Conservation (phyloP, 2,797 vertebrate species). For the Pantherophis alleghaniensis region DNA sequence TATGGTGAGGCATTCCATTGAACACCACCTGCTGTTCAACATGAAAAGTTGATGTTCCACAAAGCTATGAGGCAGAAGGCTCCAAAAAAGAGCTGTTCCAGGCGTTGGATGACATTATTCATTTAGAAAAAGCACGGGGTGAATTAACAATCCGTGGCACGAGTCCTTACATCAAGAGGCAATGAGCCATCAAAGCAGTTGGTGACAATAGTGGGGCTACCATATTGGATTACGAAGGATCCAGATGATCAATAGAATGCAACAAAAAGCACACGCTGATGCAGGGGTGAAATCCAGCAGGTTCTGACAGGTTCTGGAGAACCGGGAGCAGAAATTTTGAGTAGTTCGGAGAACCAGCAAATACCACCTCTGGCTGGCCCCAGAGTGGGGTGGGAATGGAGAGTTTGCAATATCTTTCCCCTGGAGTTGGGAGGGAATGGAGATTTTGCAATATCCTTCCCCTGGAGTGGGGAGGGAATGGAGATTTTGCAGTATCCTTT, state of each 20-base stretch:
- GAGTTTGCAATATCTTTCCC: too few relatives aligned
- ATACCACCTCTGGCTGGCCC: too few relatives aligned
- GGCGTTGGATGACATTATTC: conserved; percentile 47
- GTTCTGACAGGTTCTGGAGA: too few relatives aligned
- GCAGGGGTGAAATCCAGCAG: too few relatives aligned
- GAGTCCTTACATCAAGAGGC: conserved; percentile 38
- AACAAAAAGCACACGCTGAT: neutral
- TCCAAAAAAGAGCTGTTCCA: conserved; percentile 43
- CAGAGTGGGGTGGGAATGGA: too few relatives aligned
- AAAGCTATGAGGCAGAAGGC: conserved; percentile 45
- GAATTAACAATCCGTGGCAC: conserved; percentile 58
- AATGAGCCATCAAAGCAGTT: neutral
- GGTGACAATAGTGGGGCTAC: neutral
- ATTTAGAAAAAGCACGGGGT: conserved; percentile 41
- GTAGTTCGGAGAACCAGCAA: too few relatives aligned
- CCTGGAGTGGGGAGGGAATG: too few relatives aligned
- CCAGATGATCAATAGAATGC: neutral
- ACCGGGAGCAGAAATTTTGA: too few relatives aligned
- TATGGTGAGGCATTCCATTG: conserved; percentile 48
- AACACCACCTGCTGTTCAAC: conserved; percentile 63
- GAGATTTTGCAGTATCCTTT: too few relatives aligned
- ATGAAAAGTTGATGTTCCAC: conserved; percentile 59
- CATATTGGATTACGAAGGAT: neutral
- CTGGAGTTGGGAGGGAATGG: too few relatives aligned
- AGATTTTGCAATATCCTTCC: too few relatives aligned